Evolutionary conservation across 2,888 invertebrate genomes (phyloP), one percentile per base, ranked within the genome.

Genomic region (Anoncus sp.): DNA sequence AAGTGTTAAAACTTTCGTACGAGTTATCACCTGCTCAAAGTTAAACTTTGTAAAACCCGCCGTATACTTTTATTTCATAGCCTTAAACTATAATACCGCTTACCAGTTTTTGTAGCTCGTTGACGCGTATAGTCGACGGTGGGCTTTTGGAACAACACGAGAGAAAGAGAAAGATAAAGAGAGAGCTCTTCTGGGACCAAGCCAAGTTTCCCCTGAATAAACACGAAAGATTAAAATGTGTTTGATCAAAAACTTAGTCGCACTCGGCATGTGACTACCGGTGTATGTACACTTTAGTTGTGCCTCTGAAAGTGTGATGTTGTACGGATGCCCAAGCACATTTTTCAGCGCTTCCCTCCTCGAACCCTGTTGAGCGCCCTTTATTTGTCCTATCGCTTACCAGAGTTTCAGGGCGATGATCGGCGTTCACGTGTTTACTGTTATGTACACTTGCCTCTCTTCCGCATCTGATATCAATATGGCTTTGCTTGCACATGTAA

Each of bases 181-280:
- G 18, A 20, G 45, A 53, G 57, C 59, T 63, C 63, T 70, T 63
- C 57, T 40, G 51, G 49, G 53, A 62, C 47, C 38, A 12, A 57
- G 31, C 40, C 45, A 47, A 71, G 49, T 75, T 60, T 51, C 78
- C 76, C 78, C 75, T 47, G 75, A 84, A 85, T 87, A 86, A 86
- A 81, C 84, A 55, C 66, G 76, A 27, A 66, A 84, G 88, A 89
- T 89, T 88, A 87, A 85, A 88, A 84, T 81, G 81, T 88, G 87
- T 90, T 89, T 89, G 89, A 84, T 86, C 80, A 85, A 87, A 84
- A 86, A 84, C 88, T 89, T 87, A 89, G 85, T 85, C 84, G 83
- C 85, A 85, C 84, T 84, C 79, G 81, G 80, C 74, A 18, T 49
- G 57, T 40, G 69, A 62, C 75, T 55, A 57, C 51, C 40, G 62